phyloP scores from a whole-genome alignment of 2,113 vertebrate genomes.

The Microcebus griseorufus region DNA sequence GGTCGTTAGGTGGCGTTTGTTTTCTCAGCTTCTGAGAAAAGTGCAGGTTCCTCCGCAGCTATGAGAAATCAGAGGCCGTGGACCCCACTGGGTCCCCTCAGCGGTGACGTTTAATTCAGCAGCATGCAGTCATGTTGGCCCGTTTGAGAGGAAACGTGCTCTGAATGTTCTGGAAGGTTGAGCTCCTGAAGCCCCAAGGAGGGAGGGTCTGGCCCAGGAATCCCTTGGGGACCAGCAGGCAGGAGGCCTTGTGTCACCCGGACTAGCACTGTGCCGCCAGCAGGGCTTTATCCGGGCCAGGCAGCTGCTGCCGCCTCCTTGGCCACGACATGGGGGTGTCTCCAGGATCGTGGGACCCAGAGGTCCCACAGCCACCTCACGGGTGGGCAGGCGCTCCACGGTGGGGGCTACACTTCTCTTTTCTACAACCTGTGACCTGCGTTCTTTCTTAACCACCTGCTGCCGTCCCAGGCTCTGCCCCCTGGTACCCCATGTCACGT shows the following conservation, averaged over 20 bases:
- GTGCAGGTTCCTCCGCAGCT: too few species aligned
- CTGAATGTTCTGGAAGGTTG: fast-evolving
- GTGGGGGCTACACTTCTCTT: too few species aligned
- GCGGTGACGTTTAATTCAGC: too few species aligned
- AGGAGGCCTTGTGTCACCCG: too few species aligned
- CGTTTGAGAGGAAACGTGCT: background rate
- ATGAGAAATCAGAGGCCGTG: background rate
- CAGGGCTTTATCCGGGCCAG: too few species aligned
- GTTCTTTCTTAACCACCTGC: background rate
- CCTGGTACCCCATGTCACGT: fast-evolving
- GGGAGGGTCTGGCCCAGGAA: background rate
- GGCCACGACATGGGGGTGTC: background rate
- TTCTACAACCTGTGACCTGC: background rate
- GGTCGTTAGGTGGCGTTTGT: background rate
- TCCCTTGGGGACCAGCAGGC: too few species aligned
- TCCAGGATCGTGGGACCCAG: background rate
- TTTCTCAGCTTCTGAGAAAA: background rate
- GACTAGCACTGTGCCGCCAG: too few species aligned
- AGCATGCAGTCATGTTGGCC: background rate
- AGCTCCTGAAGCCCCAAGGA: background rate
- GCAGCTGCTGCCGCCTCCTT: background rate
- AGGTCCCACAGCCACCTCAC: background rate
- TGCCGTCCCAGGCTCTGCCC: background rate
- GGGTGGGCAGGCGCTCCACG: background rate
- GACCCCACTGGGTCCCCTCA: too few species aligned